Percentiles rank a stretch among this genome's conserved stretches.
phyloP scores from a whole-genome alignment of 2,797 vertebrate species.

The Aselliscus stoliczkanus region DNA sequence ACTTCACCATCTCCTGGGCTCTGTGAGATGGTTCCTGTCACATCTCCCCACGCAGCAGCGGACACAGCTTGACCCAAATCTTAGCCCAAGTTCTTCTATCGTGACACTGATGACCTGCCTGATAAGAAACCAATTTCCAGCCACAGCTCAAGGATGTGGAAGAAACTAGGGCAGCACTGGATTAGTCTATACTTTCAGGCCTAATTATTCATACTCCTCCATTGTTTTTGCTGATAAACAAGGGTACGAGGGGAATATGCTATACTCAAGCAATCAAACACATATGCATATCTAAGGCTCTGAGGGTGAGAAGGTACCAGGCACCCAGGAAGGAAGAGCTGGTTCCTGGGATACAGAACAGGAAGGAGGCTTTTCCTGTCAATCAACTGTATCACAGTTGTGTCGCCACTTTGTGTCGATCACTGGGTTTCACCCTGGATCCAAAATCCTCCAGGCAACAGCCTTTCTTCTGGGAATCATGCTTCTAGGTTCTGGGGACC shows the following conservation, averaged over 20 bases:
- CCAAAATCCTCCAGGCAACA: not conserved
- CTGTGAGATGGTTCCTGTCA: not conserved
- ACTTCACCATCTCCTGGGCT: not conserved
- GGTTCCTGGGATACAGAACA: not conserved
- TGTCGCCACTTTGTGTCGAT: too few relatives aligned
- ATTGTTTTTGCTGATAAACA: not conserved
- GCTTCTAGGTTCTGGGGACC: not conserved
- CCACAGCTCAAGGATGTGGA: not conserved
- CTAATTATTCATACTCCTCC: not conserved
- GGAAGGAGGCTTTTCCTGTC: not conserved
- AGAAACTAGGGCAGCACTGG: not conserved
- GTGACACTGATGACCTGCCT: not conserved
- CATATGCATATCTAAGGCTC: not conserved
- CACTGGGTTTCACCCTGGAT: too few relatives aligned
- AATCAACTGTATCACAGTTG: rapidly evolving
- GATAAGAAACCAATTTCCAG: not conserved
- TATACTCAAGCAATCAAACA: not conserved
- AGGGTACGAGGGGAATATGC: not conserved
- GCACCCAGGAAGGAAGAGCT: not conserved
- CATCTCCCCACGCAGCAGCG: not conserved
- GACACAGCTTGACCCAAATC: not conserved
- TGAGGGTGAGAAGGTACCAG: not conserved
- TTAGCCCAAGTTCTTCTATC: not conserved
- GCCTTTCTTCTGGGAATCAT: not conserved
- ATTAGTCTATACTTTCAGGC: not conserved